Evolutionary conservation across 2,888 invertebrate genomes (phyloP), one percentile per base, ranked within the genome.

Genomic region (Ochlodes sylvanus): DNA sequence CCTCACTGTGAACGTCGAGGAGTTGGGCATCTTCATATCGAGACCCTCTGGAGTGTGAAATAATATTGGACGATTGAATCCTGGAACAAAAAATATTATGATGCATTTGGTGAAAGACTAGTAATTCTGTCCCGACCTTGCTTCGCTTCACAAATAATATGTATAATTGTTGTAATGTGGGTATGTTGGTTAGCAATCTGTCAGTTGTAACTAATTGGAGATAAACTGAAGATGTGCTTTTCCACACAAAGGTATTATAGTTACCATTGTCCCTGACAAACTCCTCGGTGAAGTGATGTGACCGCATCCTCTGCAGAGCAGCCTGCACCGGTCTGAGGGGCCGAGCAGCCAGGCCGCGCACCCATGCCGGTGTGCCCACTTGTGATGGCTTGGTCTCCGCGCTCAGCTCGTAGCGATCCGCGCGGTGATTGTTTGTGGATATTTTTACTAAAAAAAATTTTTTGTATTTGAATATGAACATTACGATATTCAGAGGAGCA

Each of bases 351-450:
- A 93, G 78, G 7, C 89, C 89, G 0, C 90, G 79, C 54, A 93
- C 89, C 89, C 93, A 94, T 0, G 92, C 90, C 7, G 92, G 93
- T 0, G 90, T 88, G 0, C 94, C 94, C n/a, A 86, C 87, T 71
- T 94, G 94, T 0, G 92, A 87, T 0, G 92, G 80, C 0, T 89
- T 81, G 1, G 84, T 83, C 77, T 93, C 93, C 17, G 93, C 88
- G 0, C 92, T 88, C 12, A 93, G 72, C 80, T 94, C 94, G 86
- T 94, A 94, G 5, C 93, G 88, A 73, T 94, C 93, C 57, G 92
- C 88, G 0, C 94, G 86, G 76, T 94, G 94, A 38, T 92, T 90
- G 86, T 94, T 94, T 76, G 93, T 93, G 1, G 93, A 89, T 27
- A 92, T 85, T 83, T 93, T 93, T 76, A 91, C 94, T 94, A 78